Conservation (phyloP, 1,140 invertebrate species). For the Elysia chlorotica region DNA sequence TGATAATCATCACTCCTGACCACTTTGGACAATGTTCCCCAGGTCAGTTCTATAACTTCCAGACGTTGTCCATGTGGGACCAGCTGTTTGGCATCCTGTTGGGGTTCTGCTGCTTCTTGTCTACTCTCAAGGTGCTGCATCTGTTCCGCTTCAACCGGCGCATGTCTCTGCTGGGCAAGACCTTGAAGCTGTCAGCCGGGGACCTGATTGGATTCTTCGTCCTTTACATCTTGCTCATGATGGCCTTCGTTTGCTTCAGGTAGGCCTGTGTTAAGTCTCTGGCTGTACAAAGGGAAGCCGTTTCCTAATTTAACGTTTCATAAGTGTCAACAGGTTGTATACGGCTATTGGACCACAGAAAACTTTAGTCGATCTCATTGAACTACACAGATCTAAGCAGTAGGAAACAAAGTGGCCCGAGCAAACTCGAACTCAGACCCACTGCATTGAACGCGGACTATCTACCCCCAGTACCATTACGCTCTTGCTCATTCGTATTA, state of each 20-base stretch:
- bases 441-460: no score
- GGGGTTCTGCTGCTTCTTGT: constrained; percentile 63
- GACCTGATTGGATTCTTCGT: constrained; percentile 57
- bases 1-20: no score
- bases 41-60: constrained; percentile 15
- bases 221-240: constrained; percentile 51
- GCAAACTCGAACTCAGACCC: neutral
- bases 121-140: constrained; percentile 64
- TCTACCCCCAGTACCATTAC: no score
- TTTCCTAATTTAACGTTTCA: neutral
- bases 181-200: constrained; percentile 47
- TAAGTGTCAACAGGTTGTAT: no score
- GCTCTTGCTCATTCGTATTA: no score
- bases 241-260: constrained; percentile 44
- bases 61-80: constrained; percentile 41
- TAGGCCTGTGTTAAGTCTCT: neutral
- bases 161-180: constrained; percentile 60
- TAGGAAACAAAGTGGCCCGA: neutral
- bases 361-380: no score
- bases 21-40: no score
- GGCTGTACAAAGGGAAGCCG: neutral
- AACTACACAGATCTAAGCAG: no score
- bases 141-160: constrained; percentile 66
- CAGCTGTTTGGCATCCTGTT: constrained; percentile 61
- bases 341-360: no score